Base-by-base conservation (phyloP, 2,888 invertebrate genomes). In the Campopleginae sp. region DNA sequence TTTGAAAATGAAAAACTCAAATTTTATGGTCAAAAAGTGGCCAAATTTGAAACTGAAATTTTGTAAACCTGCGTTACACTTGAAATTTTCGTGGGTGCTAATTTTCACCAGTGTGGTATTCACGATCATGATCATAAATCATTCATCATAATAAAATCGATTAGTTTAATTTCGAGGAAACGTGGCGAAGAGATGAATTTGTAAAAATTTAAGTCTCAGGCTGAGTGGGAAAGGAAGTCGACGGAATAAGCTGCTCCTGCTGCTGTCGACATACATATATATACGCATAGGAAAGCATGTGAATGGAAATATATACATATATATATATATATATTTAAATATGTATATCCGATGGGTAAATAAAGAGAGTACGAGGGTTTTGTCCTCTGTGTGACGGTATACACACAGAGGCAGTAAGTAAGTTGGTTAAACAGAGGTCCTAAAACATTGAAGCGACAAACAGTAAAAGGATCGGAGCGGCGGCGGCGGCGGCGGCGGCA, bases 381-480 rank as follows among this genome's bases (percentile, higher is more conserved):
- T 81, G 79, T 82, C 80, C 46, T 66, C 61, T 79, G 66, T 74
- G 74, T 77, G 72, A 51, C 77, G 38, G 38, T 63, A 27, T 71
- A 74, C 78, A 82, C 89, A 91, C 92, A 90, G 92, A 92, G 92
- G 92, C 92, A 92, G 92, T 92, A 91, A 92, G 93, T 92, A 91
- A 93, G 93, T 92, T 92, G 91, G 90, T 92, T 91, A 92, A 92
- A 92, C 92, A 91, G 89, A 90, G 91, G 90, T 90, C 91, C 92
- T 92, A 92, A 93, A 93, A 93, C 93, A 92, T 93, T 92, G 91
- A 91, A 92, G 92, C 90, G 93, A 92, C 92, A 93, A 93, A 93
- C 93, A 93, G 90, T 89, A 82, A 82, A 89, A 90, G 90, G 90
- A 90, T 88, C 86, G 86, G 8, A n/a, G n/a, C n/a, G n/a, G 38